These are phyloP conservation scores for Syndactyla subalaris DNA, from an alignment of 2,797 vertebrate species.

Conservation along the genomic window DNA sequence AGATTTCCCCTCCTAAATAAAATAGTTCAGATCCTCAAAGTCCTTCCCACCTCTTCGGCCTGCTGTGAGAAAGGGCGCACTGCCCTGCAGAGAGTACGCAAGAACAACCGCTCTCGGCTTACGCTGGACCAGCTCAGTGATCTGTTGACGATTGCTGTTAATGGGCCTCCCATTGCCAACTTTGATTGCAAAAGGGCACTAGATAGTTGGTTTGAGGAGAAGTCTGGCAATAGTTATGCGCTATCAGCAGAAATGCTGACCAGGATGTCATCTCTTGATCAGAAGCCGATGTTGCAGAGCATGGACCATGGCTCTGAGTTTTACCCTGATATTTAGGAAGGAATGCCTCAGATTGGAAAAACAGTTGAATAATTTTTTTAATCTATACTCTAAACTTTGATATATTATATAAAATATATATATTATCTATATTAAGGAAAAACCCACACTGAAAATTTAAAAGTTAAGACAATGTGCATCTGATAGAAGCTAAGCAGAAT, in stretches of 20 bases:
- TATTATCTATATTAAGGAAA: slow-evolving; percentile 75
- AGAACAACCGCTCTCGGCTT: slow-evolving; percentile 89
- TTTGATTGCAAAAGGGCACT: slow-evolving; percentile 93
- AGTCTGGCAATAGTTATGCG: slow-evolving; percentile 89
- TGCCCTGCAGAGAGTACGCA: slow-evolving; percentile 87
- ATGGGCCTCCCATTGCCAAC: slow-evolving; percentile 88
- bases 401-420: slow-evolving; percentile 83
- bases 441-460: slow-evolving; percentile 79
- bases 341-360: slow-evolving; percentile 69
- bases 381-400: slow-evolving; percentile 84
- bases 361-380: slow-evolving; percentile 80
- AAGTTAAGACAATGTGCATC: slow-evolving; percentile 67
- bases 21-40: slow-evolving; percentile 88
- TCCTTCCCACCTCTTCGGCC: slow-evolving; percentile 89
- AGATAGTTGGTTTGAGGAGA: slow-evolving; percentile 98
- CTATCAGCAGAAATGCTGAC: slow-evolving; percentile 87
- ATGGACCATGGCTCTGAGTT: slow-evolving; percentile 88
- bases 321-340: slow-evolving; percentile 86
- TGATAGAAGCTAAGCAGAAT: slow-evolving; percentile 77
- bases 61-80: slow-evolving; percentile 91
- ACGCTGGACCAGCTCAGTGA: slow-evolving; percentile 93
- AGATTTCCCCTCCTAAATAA: slow-evolving; percentile 91
- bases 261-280: slow-evolving; percentile 87
- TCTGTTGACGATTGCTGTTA: slow-evolving; percentile 88
- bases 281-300: slow-evolving; percentile 85